Conservation (phyloP, 1,140 invertebrate genomes). For the Bombus soroeensis region DNA sequence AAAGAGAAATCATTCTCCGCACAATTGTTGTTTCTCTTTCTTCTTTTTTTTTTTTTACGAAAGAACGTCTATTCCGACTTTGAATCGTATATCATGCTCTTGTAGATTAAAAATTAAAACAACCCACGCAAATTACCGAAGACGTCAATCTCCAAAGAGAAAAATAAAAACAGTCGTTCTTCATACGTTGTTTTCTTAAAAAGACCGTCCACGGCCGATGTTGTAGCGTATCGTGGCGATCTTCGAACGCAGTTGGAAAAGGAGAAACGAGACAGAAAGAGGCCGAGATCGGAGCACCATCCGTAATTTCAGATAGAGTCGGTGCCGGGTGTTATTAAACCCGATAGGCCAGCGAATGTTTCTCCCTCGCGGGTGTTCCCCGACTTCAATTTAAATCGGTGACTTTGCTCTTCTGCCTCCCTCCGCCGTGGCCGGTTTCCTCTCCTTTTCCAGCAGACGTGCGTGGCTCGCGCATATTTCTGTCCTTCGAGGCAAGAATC, state of each 20-base stretch:
- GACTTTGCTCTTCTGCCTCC: slow-evolving; percentile 77
- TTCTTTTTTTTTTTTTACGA: too few relatives aligned
- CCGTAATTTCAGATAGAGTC: slow-evolving; percentile 70
- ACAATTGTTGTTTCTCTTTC: too few relatives aligned
- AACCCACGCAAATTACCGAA: too few relatives aligned
- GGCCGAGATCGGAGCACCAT: slow-evolving; percentile 54
- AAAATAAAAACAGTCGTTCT: background rate
- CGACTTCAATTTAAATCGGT: slow-evolving; percentile 81
- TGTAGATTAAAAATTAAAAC: too few relatives aligned
- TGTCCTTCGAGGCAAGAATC: slow-evolving; percentile 51
- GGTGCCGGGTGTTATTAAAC: slow-evolving; percentile 71
- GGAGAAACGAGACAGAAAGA: background rate
- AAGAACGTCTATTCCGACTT: too few relatives aligned
- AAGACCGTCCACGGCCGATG: background rate
- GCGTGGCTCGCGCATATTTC: slow-evolving; percentile 27
- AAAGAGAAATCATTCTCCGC: background rate
- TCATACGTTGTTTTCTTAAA: background rate
- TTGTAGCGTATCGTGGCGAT: slow-evolving; percentile 49
- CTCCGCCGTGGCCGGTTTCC: slow-evolving; percentile 41
- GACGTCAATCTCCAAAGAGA: background rate
- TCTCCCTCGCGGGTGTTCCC: slow-evolving; percentile 77
- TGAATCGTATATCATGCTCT: too few relatives aligned
- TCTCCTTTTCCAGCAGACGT: slow-evolving; percentile 42
- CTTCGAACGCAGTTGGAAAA: slow-evolving; percentile 40
- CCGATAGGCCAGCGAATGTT: slow-evolving; percentile 68